phyloP scores from a whole-genome alignment of 2,113 vertebrate species.

The Corythornis madagascariensis region DNA sequence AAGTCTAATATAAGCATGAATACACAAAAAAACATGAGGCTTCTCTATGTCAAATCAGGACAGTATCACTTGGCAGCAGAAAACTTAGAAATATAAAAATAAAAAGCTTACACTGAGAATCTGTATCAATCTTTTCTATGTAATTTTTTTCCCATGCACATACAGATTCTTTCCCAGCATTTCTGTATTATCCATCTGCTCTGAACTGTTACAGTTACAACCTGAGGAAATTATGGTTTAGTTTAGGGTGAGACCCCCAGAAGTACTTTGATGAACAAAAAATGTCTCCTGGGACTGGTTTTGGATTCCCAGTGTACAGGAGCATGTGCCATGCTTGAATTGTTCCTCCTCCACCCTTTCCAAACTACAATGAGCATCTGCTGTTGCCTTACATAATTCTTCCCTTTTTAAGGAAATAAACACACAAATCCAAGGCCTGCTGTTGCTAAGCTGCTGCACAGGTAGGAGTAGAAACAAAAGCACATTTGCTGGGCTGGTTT shows the following conservation, averaged over 20 bases:
- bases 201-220: background rate
- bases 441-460: background rate
- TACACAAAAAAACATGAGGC: background rate
- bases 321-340: background rate
- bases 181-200: background rate
- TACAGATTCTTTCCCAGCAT: background rate
- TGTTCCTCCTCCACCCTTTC: background rate
- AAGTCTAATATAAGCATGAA: slow-evolving; percentile 77
- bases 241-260: background rate
- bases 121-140: background rate
- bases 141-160: background rate
- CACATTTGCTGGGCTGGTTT: background rate
- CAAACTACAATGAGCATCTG: background rate
- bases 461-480: background rate
- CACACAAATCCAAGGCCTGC: background rate
- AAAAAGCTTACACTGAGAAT: background rate
- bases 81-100: background rate
- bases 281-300: background rate
- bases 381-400: background rate
- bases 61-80: background rate
- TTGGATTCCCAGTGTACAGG: background rate
- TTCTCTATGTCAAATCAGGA: background rate
- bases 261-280: background rate
- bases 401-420: background rate
- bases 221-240: background rate